Evolutionary conservation across 2,113 vertebrate species (phyloP).

Genomic region (Aegotheles bennettii): DNA sequence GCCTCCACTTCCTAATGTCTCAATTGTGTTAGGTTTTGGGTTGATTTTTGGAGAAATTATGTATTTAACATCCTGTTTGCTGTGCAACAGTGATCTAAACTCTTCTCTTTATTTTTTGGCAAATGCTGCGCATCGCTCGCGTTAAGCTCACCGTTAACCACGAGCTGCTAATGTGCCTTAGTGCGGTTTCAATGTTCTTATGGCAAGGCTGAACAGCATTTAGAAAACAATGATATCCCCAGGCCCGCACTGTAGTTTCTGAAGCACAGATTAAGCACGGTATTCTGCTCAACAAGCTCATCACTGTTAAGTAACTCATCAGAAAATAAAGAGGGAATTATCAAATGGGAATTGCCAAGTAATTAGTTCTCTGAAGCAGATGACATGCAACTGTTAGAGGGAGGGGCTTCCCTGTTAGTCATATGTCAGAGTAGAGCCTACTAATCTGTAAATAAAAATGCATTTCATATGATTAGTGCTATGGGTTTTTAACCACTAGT

Average conservation of each 20-base stretch:
- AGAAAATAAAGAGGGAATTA: conserved; percentile 82
- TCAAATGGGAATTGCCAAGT: conserved; percentile 81
- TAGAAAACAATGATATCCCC: conserved; percentile 47
- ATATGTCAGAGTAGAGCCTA: conserved; percentile 66
- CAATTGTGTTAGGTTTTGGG: neutral
- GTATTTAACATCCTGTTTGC: neutral
- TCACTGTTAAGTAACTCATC: conserved; percentile 81
- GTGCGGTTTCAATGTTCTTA: conserved; percentile 53
- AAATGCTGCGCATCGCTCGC: neutral
- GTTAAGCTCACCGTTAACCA: neutral
- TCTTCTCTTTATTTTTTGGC: conserved; percentile 13
- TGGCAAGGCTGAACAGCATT: conserved; percentile 54
- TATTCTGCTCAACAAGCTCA: conserved; percentile 70
- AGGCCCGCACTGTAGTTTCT: conserved; percentile 43
- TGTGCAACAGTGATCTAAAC: neutral
- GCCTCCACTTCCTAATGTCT: neutral
- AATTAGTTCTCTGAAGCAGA: conserved; percentile 81
- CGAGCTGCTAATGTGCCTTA: conserved; percentile 55
- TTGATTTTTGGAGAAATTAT: neutral
- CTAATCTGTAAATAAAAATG: conserved; percentile 78
- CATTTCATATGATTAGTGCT: conserved; percentile 34
- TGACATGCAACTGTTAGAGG: conserved; percentile 75
- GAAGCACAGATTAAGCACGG: conserved; percentile 63
- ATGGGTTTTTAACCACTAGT: conserved; percentile 1
- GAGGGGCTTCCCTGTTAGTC: conserved; percentile 71